Conservation (phyloP, 2,797 vertebrate species). For the Phoeniculus purpureus region DNA sequence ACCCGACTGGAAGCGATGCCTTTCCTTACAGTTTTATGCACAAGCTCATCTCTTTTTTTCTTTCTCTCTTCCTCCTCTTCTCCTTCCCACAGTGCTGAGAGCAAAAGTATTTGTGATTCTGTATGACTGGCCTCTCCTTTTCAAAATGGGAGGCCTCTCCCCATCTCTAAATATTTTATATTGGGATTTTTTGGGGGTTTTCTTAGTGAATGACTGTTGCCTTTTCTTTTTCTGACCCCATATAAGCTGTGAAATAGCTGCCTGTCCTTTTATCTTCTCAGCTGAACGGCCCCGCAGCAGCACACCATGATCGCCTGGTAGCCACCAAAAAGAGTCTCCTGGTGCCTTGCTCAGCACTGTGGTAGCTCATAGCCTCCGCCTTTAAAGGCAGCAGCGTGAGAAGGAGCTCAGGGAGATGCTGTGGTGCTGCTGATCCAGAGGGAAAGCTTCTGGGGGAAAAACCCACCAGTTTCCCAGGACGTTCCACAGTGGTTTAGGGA, state of each 20-base stretch:
- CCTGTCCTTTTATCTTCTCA: neutral
- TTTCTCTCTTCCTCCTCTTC: neutral
- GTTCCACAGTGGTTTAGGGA: neutral
- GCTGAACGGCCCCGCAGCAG: neutral
- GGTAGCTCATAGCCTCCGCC: rapidly evolving
- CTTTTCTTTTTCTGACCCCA: neutral
- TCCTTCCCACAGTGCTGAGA: neutral
- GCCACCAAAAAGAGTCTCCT: neutral
- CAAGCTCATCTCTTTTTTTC: neutral
- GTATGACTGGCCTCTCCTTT: neutral
- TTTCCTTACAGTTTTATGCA: neutral
- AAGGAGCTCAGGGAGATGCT: neutral
- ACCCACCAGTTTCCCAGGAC: neutral
- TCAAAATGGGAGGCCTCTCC: neutral
- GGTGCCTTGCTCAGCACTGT: neutral
- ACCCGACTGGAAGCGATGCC: neutral
- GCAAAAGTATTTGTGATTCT: neutral
- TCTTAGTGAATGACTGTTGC: neutral
- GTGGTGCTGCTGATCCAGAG: neutral
- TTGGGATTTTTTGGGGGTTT: neutral
- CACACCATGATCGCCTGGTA: neutral
- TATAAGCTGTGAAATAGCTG: rapidly evolving
- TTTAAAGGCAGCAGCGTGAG: neutral
- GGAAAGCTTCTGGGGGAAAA: neutral
- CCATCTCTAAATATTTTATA: neutral